A percentile compares a stretch with the other conserved stretches of the same genome.
Conservation (phyloP, 2,888 invertebrate genomes). For the Amphiduros pacificus region DNA sequence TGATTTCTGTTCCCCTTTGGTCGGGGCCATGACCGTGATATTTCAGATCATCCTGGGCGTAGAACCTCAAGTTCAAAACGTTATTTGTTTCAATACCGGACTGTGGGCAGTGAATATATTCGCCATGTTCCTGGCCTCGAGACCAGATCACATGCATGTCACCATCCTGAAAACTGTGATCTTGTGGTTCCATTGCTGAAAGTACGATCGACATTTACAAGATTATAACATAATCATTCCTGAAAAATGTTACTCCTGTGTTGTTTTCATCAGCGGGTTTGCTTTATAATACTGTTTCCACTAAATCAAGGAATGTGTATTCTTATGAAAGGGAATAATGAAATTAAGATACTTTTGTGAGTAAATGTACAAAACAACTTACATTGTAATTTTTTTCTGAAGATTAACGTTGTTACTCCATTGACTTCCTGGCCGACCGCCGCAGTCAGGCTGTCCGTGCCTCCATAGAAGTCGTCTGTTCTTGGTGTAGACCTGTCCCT, state of each 20-base stretch:
- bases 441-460: conserved; percentile 80
- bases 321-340: no score
- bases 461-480: conserved; percentile 80
- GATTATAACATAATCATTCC: no score
- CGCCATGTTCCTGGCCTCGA: conserved; percentile 80
- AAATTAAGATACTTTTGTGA: no score
- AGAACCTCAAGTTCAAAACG: conserved; percentile 73
- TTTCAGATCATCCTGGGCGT: conserved; percentile 85
- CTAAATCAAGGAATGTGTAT: no score
- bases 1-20: conserved; percentile 77
- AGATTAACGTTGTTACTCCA: conserved; percentile 86
- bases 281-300: no score
- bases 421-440: conserved; percentile 87
- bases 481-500: conserved; percentile 90
- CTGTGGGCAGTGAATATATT: conserved; percentile 74
- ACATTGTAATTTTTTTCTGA: conserved; percentile 86
- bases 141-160: conserved; percentile 95
- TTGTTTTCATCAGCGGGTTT: no score
- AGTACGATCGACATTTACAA: no score
- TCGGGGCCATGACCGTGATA: conserved; percentile 80
- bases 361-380: no score
- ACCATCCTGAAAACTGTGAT: conserved; percentile 80
- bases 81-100: conserved; percentile 66
- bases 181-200: conserved; percentile 79
- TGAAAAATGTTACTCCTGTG: no score